Conservation (phyloP, 2,888 invertebrate genomes). For the Acleris cristana region DNA sequence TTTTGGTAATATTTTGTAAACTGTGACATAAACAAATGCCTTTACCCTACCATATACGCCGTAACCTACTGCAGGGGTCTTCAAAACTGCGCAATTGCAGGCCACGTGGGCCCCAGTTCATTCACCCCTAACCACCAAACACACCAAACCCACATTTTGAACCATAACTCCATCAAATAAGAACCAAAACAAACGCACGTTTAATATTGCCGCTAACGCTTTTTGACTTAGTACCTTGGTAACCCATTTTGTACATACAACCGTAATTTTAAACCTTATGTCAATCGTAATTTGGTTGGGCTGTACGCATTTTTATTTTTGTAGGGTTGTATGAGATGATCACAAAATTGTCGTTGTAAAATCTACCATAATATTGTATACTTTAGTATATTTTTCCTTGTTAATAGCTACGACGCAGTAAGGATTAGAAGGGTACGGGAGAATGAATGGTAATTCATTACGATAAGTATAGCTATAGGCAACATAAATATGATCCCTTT, state of each 20-base stretch:
- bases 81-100: conserved; percentile 78
- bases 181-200: conserved; percentile 39
- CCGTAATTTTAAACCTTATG: conserved; percentile 41
- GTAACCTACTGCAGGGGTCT: conserved; percentile 75
- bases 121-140: conserved; percentile 57
- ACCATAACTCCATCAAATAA: conserved; percentile 35
- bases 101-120: conserved; percentile 72
- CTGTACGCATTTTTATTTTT: conserved; percentile 45
- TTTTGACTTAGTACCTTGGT: conserved; percentile 38
- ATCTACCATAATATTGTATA: conserved; percentile 9
- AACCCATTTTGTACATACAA: conserved; percentile 17
- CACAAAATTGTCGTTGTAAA: conserved; percentile 22
- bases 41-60: conserved; percentile 61
- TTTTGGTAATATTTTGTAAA: not conserved
- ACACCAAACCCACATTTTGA: conserved; percentile 27
- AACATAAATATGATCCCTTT: no score
- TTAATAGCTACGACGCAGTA: conserved; percentile 24
- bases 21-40: conserved; percentile 34
- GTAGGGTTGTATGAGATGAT: conserved; percentile 29
- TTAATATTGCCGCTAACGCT: conserved; percentile 32
- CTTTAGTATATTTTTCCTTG: conserved; percentile 18
- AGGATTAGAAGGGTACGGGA: conserved; percentile 30
- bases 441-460: conserved; percentile 37
- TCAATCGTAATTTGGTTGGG: conserved; percentile 42
- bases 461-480: conserved; percentile 23